Percentiles rank a stretch among this genome's conserved stretches.
Evolutionary conservation across 1,140 invertebrate genomes (phyloP).

Genomic region (Hyles euphorbiae): DNA sequence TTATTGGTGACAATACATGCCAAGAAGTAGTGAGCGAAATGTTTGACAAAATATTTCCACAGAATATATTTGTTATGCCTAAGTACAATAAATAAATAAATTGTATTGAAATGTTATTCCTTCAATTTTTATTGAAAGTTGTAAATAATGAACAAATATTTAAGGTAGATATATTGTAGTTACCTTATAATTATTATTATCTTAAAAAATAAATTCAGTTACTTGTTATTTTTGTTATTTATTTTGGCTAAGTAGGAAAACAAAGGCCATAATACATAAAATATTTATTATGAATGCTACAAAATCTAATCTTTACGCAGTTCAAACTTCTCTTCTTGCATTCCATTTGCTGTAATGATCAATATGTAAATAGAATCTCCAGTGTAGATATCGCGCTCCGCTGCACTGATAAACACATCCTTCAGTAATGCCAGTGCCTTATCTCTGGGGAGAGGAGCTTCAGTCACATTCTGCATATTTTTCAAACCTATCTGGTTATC

Average conservation of each 20-base stretch:
- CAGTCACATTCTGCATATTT: conserved; percentile 85
- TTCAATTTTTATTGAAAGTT: conserved; percentile 34
- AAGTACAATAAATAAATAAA: conserved; percentile 63
- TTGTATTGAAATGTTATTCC: conserved; percentile 32
- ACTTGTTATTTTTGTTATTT: conserved; percentile 41
- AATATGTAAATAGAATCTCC: conserved; percentile 94
- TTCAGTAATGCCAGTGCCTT: conserved; percentile 90
- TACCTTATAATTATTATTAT: conserved; percentile 56
- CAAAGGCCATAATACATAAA: conserved; percentile 12
- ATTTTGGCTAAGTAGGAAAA: not conserved
- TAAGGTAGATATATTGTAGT: conserved; percentile 49
- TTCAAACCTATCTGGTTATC: conserved; percentile 93
- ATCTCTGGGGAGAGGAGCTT: conserved; percentile 81
- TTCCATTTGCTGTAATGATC: conserved; percentile 93
- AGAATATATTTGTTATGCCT: conserved; percentile 73
- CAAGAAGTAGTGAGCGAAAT: conserved; percentile 60
- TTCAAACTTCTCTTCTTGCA: conserved; percentile 81
- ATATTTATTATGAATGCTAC: conserved; percentile 35
- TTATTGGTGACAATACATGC: conserved; percentile 67
- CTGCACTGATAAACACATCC: conserved; percentile 97
- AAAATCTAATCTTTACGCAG: conserved; percentile 86
- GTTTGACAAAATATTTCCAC: conserved; percentile 66
- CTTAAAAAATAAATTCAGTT: conserved; percentile 54
- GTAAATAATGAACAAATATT: conserved; percentile 67
- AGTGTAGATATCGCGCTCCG: conserved; percentile 97